Conservation (phyloP, 2,113 vertebrate species). For the Seriola rivoliana region DNA sequence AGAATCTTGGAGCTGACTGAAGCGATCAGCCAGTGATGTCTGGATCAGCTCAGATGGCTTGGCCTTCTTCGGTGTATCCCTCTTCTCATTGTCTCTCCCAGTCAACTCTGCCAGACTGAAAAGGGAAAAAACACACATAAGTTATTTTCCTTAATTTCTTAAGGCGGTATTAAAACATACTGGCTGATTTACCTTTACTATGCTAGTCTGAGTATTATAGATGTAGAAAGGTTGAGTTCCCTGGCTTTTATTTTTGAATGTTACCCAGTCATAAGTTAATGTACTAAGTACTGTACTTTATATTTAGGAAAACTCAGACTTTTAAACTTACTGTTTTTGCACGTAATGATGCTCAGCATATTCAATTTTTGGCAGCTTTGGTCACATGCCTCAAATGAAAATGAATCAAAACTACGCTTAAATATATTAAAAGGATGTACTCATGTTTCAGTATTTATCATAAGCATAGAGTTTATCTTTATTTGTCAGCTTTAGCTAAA, state of each 20-base stretch:
- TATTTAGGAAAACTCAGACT: background rate
- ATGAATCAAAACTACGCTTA: background rate
- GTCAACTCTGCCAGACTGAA: conserved; percentile 75
- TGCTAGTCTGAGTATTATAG: background rate
- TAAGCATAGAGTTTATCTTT: background rate
- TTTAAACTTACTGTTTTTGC: background rate
- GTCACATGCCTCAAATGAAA: background rate
- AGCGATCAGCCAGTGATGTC: conserved; percentile 81
- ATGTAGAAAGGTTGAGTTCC: background rate
- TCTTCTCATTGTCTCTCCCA: conserved; percentile 66
- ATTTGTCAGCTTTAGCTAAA: background rate
- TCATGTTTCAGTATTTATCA: background rate
- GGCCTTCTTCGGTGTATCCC: conserved; percentile 61
- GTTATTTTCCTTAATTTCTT: background rate
- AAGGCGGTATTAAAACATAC: background rate
- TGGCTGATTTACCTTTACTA: background rate
- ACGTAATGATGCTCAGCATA: no score
- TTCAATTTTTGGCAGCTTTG: background rate
- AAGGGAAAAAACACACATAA: conserved; percentile 15
- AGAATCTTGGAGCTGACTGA: conserved; percentile 81
- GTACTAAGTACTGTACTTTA: background rate
- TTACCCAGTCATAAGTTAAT: background rate
- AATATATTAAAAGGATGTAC: background rate
- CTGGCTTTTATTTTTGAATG: background rate
- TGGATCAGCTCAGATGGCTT: conserved; percentile 69